Evolutionary conservation across 2,797 vertebrate species (phyloP).

Genomic region (Poecilia velifera): DNA sequence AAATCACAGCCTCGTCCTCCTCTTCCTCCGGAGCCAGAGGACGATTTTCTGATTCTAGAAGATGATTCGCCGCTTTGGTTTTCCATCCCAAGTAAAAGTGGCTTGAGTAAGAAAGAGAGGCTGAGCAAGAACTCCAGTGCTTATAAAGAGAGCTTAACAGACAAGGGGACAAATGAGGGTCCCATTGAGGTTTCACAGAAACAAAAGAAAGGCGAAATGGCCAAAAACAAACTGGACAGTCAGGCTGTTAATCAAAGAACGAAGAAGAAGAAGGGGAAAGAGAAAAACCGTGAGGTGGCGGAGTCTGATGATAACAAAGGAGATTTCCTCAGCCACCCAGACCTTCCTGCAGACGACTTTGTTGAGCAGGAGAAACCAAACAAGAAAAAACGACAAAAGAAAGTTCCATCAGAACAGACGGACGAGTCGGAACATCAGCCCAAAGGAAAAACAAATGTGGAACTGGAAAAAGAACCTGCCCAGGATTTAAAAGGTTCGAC

Average conservation of each 20-base stretch:
- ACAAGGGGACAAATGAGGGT: slow-evolving; percentile 17
- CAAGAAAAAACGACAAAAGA: slow-evolving; percentile 46
- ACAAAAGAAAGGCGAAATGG: slow-evolving; percentile 9
- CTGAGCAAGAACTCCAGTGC: slow-evolving; percentile 34
- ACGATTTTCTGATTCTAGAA: slow-evolving; percentile 81
- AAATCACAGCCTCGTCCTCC: slow-evolving; percentile 32
- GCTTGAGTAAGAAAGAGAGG: slow-evolving; percentile 33
- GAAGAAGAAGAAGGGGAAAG: slow-evolving; percentile 32
- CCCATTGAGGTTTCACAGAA: slow-evolving; percentile 10
- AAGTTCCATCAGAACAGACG: slow-evolving; percentile 16
- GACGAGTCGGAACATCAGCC: slow-evolving; percentile 13
- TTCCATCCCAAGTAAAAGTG: slow-evolving; percentile 67
- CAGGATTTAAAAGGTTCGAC: slow-evolving; percentile 26
- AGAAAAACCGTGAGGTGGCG: slow-evolving; percentile 11
- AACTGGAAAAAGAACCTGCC: background rate
- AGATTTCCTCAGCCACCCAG: slow-evolving; percentile 8
- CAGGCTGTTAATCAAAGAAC: slow-evolving; percentile 20
- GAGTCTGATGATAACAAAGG: background rate
- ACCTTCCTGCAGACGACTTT: slow-evolving; percentile 12
- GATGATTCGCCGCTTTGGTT: slow-evolving; percentile 67
- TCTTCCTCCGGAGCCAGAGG: slow-evolving; percentile 62
- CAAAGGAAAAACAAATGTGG: slow-evolving; percentile 1
- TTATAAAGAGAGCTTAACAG: slow-evolving; percentile 38
- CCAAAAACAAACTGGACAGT: slow-evolving; percentile 1
- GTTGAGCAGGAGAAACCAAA: slow-evolving; percentile 32